Percentiles rank a stretch among this genome's conserved stretches.
These are phyloP conservation scores for Scomberomorus guttatus DNA, from an alignment of 2,797 vertebrate species.

Conservation along the genomic window DNA sequence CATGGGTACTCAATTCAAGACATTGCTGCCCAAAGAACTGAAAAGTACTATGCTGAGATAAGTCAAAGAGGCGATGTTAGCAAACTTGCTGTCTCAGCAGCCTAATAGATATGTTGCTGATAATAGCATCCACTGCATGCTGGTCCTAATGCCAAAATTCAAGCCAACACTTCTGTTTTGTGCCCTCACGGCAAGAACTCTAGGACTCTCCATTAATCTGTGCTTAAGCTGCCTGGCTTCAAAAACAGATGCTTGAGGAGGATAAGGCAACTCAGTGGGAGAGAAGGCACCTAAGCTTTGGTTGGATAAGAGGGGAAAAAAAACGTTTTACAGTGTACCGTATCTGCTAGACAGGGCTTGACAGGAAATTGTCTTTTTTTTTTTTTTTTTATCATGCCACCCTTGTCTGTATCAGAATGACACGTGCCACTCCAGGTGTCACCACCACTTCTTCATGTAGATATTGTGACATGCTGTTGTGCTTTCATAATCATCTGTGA, in stretches of 20 bases:
- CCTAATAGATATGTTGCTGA: conserved; percentile 64
- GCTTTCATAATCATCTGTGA: conserved; percentile 1
- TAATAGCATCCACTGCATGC: conserved; percentile 52
- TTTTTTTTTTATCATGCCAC: conserved; percentile 53
- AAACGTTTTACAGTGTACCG: conserved; percentile 55
- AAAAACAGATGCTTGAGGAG: conserved; percentile 82
- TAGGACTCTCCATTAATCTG: conserved; percentile 82
- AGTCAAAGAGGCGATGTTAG: conserved; percentile 44
- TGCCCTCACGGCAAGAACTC: conserved; percentile 72
- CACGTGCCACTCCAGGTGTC: conserved; percentile 18
- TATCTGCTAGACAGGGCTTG: conserved; percentile 65
- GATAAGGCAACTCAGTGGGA: conserved; percentile 81
- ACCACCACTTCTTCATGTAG: conserved; percentile 8
- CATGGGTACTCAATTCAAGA: conserved; percentile 20
- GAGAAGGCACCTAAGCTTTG: conserved; percentile 73
- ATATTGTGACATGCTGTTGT: conserved; percentile 4
- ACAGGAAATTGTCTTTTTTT: conserved; percentile 57
- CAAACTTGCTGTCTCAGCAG: conserved; percentile 67
- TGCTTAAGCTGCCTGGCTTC: conserved; percentile 80
- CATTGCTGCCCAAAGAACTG: background rate
- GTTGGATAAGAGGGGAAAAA: conserved; percentile 67
- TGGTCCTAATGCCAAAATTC: conserved; percentile 58
- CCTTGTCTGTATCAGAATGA: conserved; percentile 26
- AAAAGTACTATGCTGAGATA: conserved; percentile 55
- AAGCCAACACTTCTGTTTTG: conserved; percentile 68